A percentile compares a stretch with the other conserved stretches of the same genome.
Evolutionary conservation across 2,797 vertebrate genomes (phyloP).

Genomic region (Neostethus bicornis): DNA sequence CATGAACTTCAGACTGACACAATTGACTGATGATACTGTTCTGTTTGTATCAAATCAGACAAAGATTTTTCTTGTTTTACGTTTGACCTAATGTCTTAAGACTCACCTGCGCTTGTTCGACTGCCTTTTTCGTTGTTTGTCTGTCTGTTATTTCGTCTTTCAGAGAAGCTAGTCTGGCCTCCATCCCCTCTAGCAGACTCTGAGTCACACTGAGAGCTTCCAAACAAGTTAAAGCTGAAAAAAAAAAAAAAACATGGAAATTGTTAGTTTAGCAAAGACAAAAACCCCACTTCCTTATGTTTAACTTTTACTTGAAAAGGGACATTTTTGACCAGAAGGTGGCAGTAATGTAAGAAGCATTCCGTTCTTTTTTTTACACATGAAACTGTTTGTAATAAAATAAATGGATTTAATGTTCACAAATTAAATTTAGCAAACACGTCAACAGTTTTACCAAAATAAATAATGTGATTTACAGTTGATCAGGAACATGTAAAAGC

Average conservation of each 20-base stretch:
- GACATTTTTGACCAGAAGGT: conserved; percentile 43
- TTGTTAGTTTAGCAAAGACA: neutral
- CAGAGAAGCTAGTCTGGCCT: conserved; percentile 72
- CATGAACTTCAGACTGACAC: conserved; percentile 29
- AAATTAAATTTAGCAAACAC: conserved; percentile 1
- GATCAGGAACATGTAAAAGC: neutral
- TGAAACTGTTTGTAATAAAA: conserved; percentile 8
- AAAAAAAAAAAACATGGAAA: conserved; percentile 1
- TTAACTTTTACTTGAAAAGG: neutral
- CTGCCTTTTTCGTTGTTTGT: conserved; percentile 76
- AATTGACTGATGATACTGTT: neutral
- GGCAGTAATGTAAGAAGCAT: conserved; percentile 36
- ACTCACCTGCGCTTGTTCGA: conserved; percentile 86
- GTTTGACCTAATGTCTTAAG: neutral
- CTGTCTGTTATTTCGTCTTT: conserved; percentile 60
- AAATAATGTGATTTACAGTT: neutral
- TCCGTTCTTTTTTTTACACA: neutral
- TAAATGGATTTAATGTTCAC: conserved; percentile 34
- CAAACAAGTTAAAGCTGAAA: conserved; percentile 77
- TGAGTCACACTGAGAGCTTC: conserved; percentile 42
- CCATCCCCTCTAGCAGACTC: conserved; percentile 74
- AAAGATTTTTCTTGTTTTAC: neutral
- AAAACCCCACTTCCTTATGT: neutral
- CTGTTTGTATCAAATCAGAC: neutral
- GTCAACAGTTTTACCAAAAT: neutral